Evolutionary conservation across 2,797 vertebrate species (phyloP).

Genomic region (Myotis findleyi): DNA sequence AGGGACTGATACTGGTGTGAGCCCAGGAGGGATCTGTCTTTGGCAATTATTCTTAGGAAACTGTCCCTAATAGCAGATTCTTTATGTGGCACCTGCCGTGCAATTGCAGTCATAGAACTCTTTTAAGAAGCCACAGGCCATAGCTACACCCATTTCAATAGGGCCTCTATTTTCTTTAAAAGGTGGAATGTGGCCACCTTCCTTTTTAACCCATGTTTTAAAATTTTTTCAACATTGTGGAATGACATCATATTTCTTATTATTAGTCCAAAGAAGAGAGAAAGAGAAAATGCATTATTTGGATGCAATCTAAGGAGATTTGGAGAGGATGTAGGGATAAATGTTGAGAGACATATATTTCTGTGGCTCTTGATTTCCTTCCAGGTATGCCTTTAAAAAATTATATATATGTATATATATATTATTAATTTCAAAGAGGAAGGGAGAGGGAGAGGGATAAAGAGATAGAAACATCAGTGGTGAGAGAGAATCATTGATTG

Average conservation of each 20-base stretch:
- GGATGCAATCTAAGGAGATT: neutral
- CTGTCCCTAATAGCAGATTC: neutral
- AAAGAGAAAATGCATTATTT: slow-evolving; percentile 44
- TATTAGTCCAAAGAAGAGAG: neutral
- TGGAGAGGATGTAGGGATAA: neutral
- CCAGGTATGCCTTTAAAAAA: neutral
- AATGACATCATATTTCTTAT: slow-evolving; percentile 2
- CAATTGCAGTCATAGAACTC: neutral
- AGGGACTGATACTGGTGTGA: neutral
- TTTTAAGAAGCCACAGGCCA: neutral
- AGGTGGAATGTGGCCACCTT: neutral
- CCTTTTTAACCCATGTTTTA: neutral
- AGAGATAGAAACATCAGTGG: too few relatives aligned
- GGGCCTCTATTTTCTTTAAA: neutral
- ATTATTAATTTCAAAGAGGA: too few relatives aligned
- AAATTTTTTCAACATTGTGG: neutral
- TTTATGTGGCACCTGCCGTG: neutral
- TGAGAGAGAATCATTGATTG: too few relatives aligned
- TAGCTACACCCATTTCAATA: neutral
- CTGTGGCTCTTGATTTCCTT: neutral
- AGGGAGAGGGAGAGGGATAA: too few relatives aligned
- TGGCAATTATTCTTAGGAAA: neutral
- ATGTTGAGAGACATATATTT: slow-evolving; percentile 13
- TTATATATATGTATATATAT: too few relatives aligned
- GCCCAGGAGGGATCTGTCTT: neutral